Evolutionary conservation across 2,113 vertebrate genomes (phyloP), one percentile per base, ranked within the genome.

Genomic region (Nanorana parkeri): DNA sequence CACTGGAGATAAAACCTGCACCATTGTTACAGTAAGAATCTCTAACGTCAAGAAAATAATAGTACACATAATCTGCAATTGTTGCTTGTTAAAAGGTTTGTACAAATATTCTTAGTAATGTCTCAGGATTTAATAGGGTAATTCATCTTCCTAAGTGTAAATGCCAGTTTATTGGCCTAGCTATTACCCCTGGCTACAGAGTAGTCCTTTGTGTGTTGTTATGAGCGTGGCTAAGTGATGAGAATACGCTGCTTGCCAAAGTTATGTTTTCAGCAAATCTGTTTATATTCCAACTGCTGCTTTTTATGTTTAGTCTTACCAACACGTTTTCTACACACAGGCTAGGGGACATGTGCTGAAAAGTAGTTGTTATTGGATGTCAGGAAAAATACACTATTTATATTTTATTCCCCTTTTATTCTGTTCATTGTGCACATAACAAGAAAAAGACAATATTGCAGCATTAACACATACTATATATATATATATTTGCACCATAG

Each of bases 61-160:
- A 87, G 86, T 88, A 92, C 87, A 84, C 88, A 84, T 85, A 89
- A 88, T 88, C 78, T 89, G 87, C 85, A n/a, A 91, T 91, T 90
- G 89, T 92, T 90, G 89, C 73, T 87, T 89, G 88, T 91, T 91
- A 90, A 91, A 93, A 88, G 89, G 90, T 92, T 92, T 92, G 87
- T 89, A 88, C 89, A 88, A 92, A 92, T 90, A 93, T 93, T 91
- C 88, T 90, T 91, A 91, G 89, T 90, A 86, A 87, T 90, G 92
- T 89, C 89, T 89, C 87, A 91, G 89, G 88, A 91, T 93, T 92
- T 93, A 93, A 94, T 90, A 92, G 92, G 89, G 92, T 93, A 91
- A 91, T 93, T 93, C 93, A 92, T 93, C 93, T 94, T 93, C 90
- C 88, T 90, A 93, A 91, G 90, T 89, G 90, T 91, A 90, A 87